A percentile compares a stretch with the other conserved stretches of the same genome.
Evolutionary conservation across 2,888 invertebrate genomes (phyloP).

Genomic region (Agrochola macilenta): DNA sequence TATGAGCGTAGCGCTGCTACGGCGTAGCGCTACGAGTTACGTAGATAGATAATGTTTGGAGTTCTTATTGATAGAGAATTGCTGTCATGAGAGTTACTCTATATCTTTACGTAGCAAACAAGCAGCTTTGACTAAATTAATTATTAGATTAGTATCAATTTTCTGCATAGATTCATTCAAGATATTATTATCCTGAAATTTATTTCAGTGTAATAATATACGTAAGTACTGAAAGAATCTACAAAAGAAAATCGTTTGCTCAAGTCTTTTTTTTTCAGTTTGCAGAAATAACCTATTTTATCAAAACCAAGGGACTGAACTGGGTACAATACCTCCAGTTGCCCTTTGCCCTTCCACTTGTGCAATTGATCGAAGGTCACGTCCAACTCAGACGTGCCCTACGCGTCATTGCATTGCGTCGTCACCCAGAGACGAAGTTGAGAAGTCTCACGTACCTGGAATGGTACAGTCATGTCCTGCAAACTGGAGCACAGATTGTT

Average conservation of each 20-base stretch:
- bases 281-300: background rate
- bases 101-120: background rate
- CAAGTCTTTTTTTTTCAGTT: background rate
- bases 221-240: too few relatives aligned
- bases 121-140: background rate
- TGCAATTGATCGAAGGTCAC: conserved; percentile 29
- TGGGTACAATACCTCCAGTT: background rate
- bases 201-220: too few relatives aligned
- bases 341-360: conserved; percentile 4
- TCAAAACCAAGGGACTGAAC: background rate
- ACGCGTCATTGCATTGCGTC: conserved; percentile 15
- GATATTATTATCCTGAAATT: background rate
- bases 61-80: conserved; percentile 31
- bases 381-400: conserved; percentile 33
- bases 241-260: too few relatives aligned
- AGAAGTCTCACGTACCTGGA: conserved; percentile 22
- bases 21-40: conserved; percentile 77
- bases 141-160: background rate
- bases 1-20: conserved; percentile 78
- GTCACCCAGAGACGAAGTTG: background rate
- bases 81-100: background rate
- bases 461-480: background rate
- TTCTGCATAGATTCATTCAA: background rate
- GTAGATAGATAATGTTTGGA: conserved; percentile 56
- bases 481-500: background rate